phyloP scores from a whole-genome alignment of 1,140 invertebrate genomes.

The Limonius californicus region DNA sequence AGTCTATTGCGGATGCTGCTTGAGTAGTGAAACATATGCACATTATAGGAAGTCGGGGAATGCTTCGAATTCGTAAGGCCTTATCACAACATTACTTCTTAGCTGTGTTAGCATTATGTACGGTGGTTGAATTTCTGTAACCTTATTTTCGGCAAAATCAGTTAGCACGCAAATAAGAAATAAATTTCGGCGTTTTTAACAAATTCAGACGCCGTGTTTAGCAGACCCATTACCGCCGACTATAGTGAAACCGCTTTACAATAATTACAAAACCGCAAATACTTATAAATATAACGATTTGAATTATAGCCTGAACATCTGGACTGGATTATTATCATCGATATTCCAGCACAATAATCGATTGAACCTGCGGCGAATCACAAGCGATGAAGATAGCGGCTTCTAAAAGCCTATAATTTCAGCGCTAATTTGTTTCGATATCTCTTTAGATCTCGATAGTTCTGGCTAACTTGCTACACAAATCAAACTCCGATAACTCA shows the following conservation, averaged over 20 bases:
- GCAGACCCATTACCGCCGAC: not conserved
- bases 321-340: constrained; percentile 37
- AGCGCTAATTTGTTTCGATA: constrained; percentile 46
- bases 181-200: too few relatives aligned
- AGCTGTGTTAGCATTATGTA: too few relatives aligned
- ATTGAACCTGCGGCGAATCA: constrained; percentile 43
- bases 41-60: not conserved
- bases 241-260: constrained; percentile 38
- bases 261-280: constrained; percentile 27
- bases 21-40: not conserved
- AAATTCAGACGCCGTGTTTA: not conserved
- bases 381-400: constrained; percentile 46
- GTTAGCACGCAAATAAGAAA: too few relatives aligned
- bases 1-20: not conserved
- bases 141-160: too few relatives aligned
- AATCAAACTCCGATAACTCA: constrained; percentile 35
- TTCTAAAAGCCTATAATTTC: constrained; percentile 48
- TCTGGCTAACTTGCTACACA: constrained; percentile 26
- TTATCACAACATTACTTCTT: not conserved
- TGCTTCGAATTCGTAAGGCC: not conserved
- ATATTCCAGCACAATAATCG: constrained; percentile 41
- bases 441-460: constrained; percentile 38
- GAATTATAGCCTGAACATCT: constrained; percentile 42
- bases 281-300: constrained; percentile 39
- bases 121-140: too few relatives aligned